phyloP scores from a whole-genome alignment of 2,888 invertebrate species.

The Carpatolechia fugitivella region DNA sequence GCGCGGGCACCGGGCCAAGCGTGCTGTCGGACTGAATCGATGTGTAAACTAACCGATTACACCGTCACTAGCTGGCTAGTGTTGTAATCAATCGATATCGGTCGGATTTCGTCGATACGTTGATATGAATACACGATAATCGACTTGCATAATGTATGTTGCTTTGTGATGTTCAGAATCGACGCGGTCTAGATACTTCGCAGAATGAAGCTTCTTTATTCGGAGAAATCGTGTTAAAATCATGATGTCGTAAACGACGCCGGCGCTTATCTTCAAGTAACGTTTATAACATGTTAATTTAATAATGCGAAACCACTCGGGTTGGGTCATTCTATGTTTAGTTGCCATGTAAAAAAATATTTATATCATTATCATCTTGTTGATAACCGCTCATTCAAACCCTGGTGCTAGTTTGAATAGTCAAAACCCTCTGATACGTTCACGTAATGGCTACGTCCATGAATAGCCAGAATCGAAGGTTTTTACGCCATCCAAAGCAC shows the following conservation, averaged over 20 bases:
- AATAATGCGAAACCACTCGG: no score
- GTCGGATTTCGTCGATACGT: conserved; percentile 3
- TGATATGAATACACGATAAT: conserved; percentile 7
- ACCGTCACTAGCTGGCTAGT: conserved; percentile 42
- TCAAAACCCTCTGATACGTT: no score
- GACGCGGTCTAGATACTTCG: conserved; percentile 1
- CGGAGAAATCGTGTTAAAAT: background rate
- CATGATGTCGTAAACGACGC: background rate
- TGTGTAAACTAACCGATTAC: conserved; percentile 57
- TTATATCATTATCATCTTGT: no score
- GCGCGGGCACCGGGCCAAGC: conserved; percentile 32
- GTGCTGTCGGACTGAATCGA: conserved; percentile 39
- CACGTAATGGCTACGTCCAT: no score
- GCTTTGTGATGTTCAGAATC: background rate
- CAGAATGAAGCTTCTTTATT: background rate
- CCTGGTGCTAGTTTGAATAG: no score
- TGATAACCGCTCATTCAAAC: no score
- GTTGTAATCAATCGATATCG: conserved; percentile 42
- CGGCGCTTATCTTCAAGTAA: background rate
- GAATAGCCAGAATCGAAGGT: no score
- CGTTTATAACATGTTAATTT: no score
- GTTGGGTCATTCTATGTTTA: no score
- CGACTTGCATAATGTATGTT: background rate
- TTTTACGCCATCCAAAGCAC: no score
- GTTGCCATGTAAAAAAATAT: no score